phyloP scores from a whole-genome alignment of 2,113 vertebrate species.

The Pangasianodon gigas region DNA sequence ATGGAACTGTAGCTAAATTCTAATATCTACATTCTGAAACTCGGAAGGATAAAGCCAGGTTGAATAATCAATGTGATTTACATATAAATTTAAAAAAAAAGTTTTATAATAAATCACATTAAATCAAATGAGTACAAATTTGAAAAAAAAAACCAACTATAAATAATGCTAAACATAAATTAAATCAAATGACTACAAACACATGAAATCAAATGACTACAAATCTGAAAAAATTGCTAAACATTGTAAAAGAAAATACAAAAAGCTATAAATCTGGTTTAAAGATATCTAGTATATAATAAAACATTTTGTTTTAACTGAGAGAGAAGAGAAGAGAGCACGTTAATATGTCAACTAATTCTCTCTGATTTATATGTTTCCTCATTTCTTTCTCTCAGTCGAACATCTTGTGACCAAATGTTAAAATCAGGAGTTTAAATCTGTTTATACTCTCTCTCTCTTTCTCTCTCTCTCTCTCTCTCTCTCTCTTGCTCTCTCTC shows the following conservation, averaged over 20 bases:
- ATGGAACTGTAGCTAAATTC: background rate
- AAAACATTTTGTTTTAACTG: background rate
- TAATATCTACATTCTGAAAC: background rate
- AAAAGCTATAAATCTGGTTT: background rate
- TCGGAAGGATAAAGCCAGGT: background rate
- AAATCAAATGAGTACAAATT: background rate
- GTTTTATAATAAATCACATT: background rate
- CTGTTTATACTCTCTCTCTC: background rate
- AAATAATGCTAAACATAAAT: background rate
- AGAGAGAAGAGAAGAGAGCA: background rate
- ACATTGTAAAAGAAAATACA: too few species aligned
- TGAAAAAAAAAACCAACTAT: background rate
- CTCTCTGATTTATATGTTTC: conserved; percentile 44
- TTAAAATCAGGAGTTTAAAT: background rate
- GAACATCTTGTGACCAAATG: conserved; percentile 64
- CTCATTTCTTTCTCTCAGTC: conserved; percentile 25
- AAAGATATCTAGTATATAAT: background rate
- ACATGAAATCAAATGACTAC: too few species aligned
- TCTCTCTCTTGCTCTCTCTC: background rate
- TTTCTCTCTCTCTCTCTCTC: background rate
- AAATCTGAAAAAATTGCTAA: too few species aligned
- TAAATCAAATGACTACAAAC: too few species aligned
- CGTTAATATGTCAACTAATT: conserved; percentile 34
- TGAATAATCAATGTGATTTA: background rate
- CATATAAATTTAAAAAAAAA: background rate